These are phyloP conservation scores for Melanotaenia parkinsoni DNA, from an alignment of 2,797 vertebrate species.

Conservation along the genomic window DNA sequence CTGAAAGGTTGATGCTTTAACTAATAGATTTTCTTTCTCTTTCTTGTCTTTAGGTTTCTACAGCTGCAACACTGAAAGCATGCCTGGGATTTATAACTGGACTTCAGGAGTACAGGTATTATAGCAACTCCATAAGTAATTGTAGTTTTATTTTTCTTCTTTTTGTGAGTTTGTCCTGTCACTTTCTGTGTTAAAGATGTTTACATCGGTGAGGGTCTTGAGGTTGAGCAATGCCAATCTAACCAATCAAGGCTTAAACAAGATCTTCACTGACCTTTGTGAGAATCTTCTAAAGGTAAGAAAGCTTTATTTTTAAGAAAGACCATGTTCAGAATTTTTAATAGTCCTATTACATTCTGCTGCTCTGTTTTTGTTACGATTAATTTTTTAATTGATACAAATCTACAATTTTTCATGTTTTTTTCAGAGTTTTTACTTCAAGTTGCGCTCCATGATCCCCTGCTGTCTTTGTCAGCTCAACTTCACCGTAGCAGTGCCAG, in stretches of 20 bases:
- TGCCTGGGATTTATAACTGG: slow-evolving; percentile 99
- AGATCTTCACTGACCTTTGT: slow-evolving; percentile 97
- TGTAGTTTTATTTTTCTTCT: neutral
- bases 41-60: slow-evolving; percentile 88
- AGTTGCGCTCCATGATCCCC: slow-evolving; percentile 95
- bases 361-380: neutral
- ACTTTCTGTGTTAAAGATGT: slow-evolving; percentile 87
- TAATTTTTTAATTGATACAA: slow-evolving; percentile 9
- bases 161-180: neutral
- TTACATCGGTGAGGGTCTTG: slow-evolving; percentile 95
- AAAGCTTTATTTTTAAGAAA: neutral
- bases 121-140: neutral
- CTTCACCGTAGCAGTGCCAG: slow-evolving; percentile 96
- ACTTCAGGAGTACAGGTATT: slow-evolving; percentile 93
- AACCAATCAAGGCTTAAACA: slow-evolving; percentile 96
- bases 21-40: neutral
- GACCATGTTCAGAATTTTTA: neutral
- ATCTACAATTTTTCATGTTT: slow-evolving; percentile 14
- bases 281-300: slow-evolving; percentile 97
- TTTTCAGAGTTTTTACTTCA: slow-evolving; percentile 96
- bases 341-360: neutral
- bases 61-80: slow-evolving; percentile 97
- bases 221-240: slow-evolving; percentile 91
- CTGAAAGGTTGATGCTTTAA: neutral
- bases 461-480: slow-evolving; percentile 98